Evolutionary conservation across 2,888 invertebrate species (phyloP), one percentile per base, ranked within the genome.

Genomic region (Seira musarum): DNA sequence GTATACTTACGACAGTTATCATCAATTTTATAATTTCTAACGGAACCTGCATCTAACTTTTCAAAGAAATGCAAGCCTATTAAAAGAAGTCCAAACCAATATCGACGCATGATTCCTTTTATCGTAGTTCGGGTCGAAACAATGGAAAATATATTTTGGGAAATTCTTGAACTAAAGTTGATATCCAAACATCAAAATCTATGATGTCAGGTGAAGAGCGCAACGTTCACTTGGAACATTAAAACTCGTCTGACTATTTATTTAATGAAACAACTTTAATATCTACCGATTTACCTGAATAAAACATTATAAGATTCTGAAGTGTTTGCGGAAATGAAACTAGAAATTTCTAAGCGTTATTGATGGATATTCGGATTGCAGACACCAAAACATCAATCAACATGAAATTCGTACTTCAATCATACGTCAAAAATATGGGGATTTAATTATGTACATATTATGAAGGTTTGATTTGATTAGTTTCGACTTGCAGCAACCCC

Each of bases 1-100:
- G 6, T n/a, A 46, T 46, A 25, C 78, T 78, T 78, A 78, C 78
- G 71, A 17, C 78, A 78, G 65, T 78, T 78, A 2, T 65, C 60
- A 24, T 78, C 78, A 61, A 78, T 17, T 17, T 53, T 21, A 25
- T 70, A 49, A 19, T 70, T 77, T 24, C 8, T 40, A n/a, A 77
- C n/a, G 2, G 21, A 30, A 2, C 78, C 78, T n/a, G 66, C 65
- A 0, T 78, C 65, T 22, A 53, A 22, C 2, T 53, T 3, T 17
- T n/a, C 24, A 25, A 60, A n/a, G 13, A 69, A 40, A 22, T 53
- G 8, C 25, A 67, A 10, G 64, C 46, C 30, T 46, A 19, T 40
- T 15, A 75, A 22, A 21, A 21, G 3, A 65, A 30, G 2, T 13
- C 21, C 21, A 10, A 63, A 63, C 63, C 13, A 21, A 22, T 22